Evolutionary conservation across 1,140 invertebrate genomes (phyloP).

Genomic region (Drosophila santomea): DNA sequence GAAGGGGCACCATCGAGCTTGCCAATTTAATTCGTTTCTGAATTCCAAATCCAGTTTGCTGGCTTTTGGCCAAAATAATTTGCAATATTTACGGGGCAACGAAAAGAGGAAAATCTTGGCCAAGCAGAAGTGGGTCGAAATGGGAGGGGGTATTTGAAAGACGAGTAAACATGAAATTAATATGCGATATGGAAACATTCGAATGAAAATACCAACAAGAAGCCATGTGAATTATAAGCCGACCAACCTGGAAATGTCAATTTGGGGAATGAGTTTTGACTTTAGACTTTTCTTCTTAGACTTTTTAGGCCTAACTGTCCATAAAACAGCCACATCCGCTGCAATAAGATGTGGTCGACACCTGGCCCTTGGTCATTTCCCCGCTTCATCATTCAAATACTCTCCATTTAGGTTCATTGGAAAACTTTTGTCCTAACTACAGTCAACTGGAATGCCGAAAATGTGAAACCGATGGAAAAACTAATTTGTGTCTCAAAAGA

Average conservation of each 20-base stretch:
- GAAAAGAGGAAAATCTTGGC: background rate
- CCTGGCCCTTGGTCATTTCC: slow-evolving; percentile 19
- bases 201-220: slow-evolving; percentile 3
- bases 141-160: background rate
- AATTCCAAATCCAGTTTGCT: slow-evolving; percentile 42
- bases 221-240: slow-evolving; percentile 7
- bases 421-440: slow-evolving; percentile 47
- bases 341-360: background rate
- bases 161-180: slow-evolving; percentile 24
- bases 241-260: background rate
- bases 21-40: slow-evolving; percentile 55
- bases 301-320: background rate
- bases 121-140: background rate
- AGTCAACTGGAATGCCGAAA: slow-evolving; percentile 19
- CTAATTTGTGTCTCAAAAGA: slow-evolving; percentile 56
- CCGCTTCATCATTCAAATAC: background rate
- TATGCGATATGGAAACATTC: slow-evolving; percentile 27
- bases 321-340: background rate
- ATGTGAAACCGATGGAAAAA: slow-evolving; percentile 53
- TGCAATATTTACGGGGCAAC: slow-evolving; percentile 27
- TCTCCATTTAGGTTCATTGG: slow-evolving; percentile 36
- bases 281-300: background rate
- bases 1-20: slow-evolving; percentile 21
- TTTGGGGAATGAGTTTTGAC: background rate
- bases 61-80: slow-evolving; percentile 60